phyloP scores from a whole-genome alignment of 2,888 invertebrate genomes.

The Chelonus formosanus region DNA sequence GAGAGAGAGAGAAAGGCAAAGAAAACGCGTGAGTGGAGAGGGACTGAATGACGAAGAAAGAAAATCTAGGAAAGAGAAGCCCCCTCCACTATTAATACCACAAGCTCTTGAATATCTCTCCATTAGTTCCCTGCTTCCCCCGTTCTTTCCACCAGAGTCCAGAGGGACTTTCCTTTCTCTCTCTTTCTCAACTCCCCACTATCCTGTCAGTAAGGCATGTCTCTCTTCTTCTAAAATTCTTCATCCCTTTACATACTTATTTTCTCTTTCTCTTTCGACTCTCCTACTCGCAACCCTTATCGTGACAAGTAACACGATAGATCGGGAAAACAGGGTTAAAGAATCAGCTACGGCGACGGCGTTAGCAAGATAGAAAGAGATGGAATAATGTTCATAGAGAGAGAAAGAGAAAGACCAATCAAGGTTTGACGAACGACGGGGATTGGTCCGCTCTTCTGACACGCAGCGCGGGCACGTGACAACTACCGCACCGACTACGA shows the following conservation, averaged over 20 bases:
- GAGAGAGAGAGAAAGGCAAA: conserved; percentile 45
- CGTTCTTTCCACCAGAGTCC: conserved; percentile 46
- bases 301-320: conserved; percentile 8
- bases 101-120: conserved; percentile 63
- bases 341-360: conserved; percentile 51
- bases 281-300: conserved; percentile 15
- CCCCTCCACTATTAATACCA: conserved; percentile 52
- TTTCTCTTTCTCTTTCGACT: conserved; percentile 17
- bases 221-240: conserved; percentile 32
- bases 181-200: conserved; percentile 40
- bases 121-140: conserved; percentile 51
- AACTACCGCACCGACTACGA: conserved; percentile 64
- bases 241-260: conserved; percentile 15
- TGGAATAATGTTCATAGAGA: conserved; percentile 8
- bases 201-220: conserved; percentile 35
- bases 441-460: conserved; percentile 65
- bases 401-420: conserved; percentile 67
- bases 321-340: conserved; percentile 22
- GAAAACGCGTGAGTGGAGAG: conserved; percentile 10
- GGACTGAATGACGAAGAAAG: conserved; percentile 31
- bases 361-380: conserved; percentile 33
- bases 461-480: conserved; percentile 66
- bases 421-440: conserved; percentile 68
- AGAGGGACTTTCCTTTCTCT: conserved; percentile 54
- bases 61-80: conserved; percentile 40